phyloP scores from a whole-genome alignment of 2,113 vertebrate species.

The Struthio camelus region DNA sequence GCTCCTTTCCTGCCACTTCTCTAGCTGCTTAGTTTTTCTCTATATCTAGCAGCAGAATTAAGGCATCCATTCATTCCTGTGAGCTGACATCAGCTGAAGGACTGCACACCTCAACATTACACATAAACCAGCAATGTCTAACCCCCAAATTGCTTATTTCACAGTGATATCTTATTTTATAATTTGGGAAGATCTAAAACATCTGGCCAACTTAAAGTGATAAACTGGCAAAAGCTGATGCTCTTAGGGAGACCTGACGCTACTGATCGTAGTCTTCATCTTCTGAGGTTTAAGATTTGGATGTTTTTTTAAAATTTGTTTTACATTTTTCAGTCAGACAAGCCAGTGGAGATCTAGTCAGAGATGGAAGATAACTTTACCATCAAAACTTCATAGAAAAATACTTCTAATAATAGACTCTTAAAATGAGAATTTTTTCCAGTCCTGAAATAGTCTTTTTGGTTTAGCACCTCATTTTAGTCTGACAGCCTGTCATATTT shows the following conservation, averaged over 20 bases:
- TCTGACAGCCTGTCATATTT: conserved; percentile 65
- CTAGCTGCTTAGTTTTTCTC: neutral
- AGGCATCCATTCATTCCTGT: neutral
- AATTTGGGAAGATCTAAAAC: conserved; percentile 25
- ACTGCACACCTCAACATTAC: neutral
- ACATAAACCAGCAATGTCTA: neutral
- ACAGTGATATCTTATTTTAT: neutral
- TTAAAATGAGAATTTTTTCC: conserved; percentile 58
- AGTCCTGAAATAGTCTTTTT: conserved; percentile 62
- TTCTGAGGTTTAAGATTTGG: conserved; percentile 16
- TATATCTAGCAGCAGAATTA: neutral
- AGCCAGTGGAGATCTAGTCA: neutral
- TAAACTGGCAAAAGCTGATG: conserved; percentile 1
- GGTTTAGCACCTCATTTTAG: conserved; percentile 61
- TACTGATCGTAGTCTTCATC: neutral
- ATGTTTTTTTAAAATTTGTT: neutral
- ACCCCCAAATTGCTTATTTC: neutral
- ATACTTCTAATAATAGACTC: conserved; percentile 50
- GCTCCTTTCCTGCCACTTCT: neutral
- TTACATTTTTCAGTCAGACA: conserved; percentile 34
- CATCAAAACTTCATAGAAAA: conserved; percentile 43
- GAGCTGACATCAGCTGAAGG: neutral
- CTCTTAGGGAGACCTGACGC: neutral
- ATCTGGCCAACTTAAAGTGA: neutral
- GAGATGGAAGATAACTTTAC: conserved; percentile 33